Evolutionary conservation across 2,888 invertebrate species (phyloP), one percentile per base, ranked within the genome.

Genomic region (Eupeodes latifasciatus): DNA sequence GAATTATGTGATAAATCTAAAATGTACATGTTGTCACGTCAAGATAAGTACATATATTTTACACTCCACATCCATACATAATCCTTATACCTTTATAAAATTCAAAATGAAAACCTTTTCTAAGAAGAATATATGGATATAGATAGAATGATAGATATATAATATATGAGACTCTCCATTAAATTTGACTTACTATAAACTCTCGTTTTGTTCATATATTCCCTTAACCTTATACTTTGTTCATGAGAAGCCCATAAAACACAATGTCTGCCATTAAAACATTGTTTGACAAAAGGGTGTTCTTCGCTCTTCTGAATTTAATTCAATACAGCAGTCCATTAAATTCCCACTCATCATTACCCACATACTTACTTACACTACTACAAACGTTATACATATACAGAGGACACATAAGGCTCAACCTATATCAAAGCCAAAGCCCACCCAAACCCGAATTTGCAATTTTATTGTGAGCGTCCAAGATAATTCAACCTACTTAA

Each of bases 291-390:
- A 66, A 57, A 57, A 49, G 55, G 40, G 64, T 82, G 64, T 77
- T 77, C 57, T 72, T 64, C 64, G 55, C 27, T 40, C 40, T 76
- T 66, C n/a, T 55, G 74, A 75, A 79, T 69, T 84, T 81, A 81
- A 85, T 81, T 78, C 81, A 81, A 81, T 74, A 74, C 78, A 78
- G 71, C 62, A 75, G 75, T 82, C 82, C 86, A 82, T 86, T 79
- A 86, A 75, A 82, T 75, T 76, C 62, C 64, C 53, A 82, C 79
- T 75, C 71, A 82, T 71, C 78, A 82, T 86, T 61, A 34, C 57
- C 51, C 51, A 75, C 71, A 61, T 44, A 62, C 16, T 12, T 36
- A 16, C 57, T 49, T 62, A 14, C 53, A 40, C 59, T 69, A 27
- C 40, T 40, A 40, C 1, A 40, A 7, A 7, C 9, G 40, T 40